Conservation (phyloP, 1,140 invertebrate species). For the Diuraphis noxia region DNA sequence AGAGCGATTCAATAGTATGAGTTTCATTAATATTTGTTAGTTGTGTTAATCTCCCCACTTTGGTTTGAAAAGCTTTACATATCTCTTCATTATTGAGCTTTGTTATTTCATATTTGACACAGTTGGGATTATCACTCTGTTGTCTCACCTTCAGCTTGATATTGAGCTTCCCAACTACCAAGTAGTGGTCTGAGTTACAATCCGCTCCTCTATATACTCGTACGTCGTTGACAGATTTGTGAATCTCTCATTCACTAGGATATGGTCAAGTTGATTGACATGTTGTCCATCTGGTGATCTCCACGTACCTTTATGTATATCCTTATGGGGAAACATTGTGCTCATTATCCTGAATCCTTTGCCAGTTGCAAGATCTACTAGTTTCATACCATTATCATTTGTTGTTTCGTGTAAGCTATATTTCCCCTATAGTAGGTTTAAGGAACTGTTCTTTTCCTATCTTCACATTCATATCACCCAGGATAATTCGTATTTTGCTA, state of each 20-base stretch:
- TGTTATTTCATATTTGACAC: slow-evolving; percentile 19
- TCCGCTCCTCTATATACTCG: slow-evolving; percentile 54
- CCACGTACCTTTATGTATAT: slow-evolving; percentile 51
- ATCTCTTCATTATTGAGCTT: slow-evolving; percentile 20
- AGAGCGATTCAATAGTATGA: neutral
- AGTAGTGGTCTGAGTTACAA: slow-evolving; percentile 53
- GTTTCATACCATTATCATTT: slow-evolving; percentile 13
- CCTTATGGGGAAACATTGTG: slow-evolving; percentile 17
- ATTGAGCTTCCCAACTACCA: slow-evolving; percentile 54
- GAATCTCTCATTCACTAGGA: slow-evolving; percentile 53
- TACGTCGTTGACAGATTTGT: slow-evolving; percentile 51
- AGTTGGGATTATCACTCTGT: neutral
- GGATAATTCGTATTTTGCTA: slow-evolving; percentile 13
- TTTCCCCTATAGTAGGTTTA: neutral
- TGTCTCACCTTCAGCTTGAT: slow-evolving; percentile 22
- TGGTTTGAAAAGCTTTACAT: neutral
- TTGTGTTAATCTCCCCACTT: slow-evolving; percentile 14
- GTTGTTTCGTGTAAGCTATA: neutral
- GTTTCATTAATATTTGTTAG: slow-evolving; percentile 19
- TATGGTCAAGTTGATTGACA: slow-evolving; percentile 56
- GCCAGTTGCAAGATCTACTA: neutral
- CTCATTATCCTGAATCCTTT: slow-evolving; percentile 9
- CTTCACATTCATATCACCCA: neutral
- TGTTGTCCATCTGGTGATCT: slow-evolving; percentile 54
- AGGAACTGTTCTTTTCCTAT: neutral